Percentiles rank a stretch among this genome's conserved stretches.
Conservation (phyloP, 2,888 invertebrate species). For the Pherbina coryleti region DNA sequence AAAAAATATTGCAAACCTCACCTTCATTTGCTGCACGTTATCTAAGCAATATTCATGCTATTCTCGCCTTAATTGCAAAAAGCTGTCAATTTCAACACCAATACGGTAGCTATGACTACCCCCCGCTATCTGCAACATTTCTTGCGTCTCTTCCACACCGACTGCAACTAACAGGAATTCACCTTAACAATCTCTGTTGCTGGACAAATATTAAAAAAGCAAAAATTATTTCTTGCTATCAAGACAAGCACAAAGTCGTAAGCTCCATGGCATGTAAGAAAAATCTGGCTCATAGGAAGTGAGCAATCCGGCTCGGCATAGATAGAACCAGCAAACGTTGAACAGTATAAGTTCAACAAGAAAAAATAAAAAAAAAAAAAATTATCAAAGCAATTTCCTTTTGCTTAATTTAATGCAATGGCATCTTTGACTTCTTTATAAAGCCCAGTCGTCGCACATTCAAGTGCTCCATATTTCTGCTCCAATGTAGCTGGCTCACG, state of each 20-base stretch:
- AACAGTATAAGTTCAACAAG: no score
- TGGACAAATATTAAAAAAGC: slow-evolving; percentile 16
- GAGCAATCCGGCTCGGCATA: not conserved
- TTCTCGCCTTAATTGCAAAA: slow-evolving; percentile 49
- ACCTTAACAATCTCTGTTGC: slow-evolving; percentile 1
- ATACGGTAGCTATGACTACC: not conserved
- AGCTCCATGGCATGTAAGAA: not conserved
- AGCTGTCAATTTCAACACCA: not conserved
- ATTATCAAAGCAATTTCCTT: slow-evolving; percentile 43
- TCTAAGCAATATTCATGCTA: slow-evolving; percentile 36
- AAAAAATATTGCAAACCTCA: not conserved
- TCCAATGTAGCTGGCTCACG: no score
- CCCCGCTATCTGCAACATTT: not conserved
- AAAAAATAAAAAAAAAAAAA: slow-evolving; percentile 16
- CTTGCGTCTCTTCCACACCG: slow-evolving; percentile 3
- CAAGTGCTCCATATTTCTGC: not conserved
- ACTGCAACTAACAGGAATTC: slow-evolving; percentile 5
- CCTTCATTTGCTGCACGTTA: slow-evolving; percentile 39
- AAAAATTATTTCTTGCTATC: slow-evolving; percentile 14
- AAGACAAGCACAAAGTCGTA: not conserved
- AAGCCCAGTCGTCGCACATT: slow-evolving; percentile 3
- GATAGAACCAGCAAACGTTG: not conserved
- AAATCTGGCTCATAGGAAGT: slow-evolving; percentile 3
- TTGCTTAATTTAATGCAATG: slow-evolving; percentile 45
- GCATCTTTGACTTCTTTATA: slow-evolving; percentile 32